These are phyloP conservation scores for Picus viridis DNA, from an alignment of 2,797 vertebrate species.

Conservation along the genomic window DNA sequence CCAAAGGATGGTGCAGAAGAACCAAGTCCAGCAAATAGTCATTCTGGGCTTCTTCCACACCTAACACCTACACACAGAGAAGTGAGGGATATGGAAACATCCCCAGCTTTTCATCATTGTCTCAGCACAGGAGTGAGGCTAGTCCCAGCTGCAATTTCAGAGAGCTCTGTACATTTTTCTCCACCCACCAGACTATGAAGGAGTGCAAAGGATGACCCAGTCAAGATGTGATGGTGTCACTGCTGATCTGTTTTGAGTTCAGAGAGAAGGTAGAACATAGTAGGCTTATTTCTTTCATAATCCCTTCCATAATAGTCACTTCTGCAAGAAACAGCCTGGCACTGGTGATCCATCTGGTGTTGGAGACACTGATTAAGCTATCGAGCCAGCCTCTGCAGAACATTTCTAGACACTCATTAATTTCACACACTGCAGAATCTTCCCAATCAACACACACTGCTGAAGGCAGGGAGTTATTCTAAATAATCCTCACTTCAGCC, in stretches of 20 bases:
- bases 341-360: background rate
- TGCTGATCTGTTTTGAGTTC: background rate
- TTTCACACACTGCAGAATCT: background rate
- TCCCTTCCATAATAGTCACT: background rate
- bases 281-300: background rate
- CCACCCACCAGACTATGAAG: background rate
- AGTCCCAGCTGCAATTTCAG: background rate
- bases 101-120: background rate
- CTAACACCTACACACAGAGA: background rate
- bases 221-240: background rate
- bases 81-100: background rate
- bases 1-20: background rate
- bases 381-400: background rate
- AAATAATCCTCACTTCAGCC: background rate
- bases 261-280: background rate
- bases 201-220: background rate
- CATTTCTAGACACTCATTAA: slow-evolving; percentile 13
- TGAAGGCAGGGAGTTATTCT: background rate
- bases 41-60: background rate
- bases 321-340: background rate
- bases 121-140: background rate
- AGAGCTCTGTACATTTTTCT: background rate
- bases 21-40: background rate
- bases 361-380: background rate
- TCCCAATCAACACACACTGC: background rate